Percentiles rank a stretch among this genome's conserved stretches.
phyloP scores from a whole-genome alignment of 2,797 vertebrate species.

The Cygnus olor region DNA sequence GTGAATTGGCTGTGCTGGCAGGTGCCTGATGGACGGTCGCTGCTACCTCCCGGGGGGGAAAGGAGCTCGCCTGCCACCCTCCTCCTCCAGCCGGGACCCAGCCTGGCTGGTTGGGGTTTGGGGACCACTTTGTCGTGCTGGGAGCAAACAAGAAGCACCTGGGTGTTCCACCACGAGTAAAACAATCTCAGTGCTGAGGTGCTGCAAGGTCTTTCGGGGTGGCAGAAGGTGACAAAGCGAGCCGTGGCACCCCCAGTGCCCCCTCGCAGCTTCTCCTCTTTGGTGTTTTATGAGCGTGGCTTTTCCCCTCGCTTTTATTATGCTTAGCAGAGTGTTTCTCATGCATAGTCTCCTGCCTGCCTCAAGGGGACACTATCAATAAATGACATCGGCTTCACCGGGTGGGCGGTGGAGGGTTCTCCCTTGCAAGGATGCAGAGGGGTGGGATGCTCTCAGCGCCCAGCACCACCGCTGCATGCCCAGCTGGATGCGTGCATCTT shows the following conservation, averaged over 20 bases:
- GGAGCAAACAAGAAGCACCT: neutral
- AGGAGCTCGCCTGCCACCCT: neutral
- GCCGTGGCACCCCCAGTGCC: neutral
- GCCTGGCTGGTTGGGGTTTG: neutral
- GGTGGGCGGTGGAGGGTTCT: neutral
- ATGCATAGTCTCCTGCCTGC: neutral
- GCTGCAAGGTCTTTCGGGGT: neutral
- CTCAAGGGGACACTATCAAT: neutral
- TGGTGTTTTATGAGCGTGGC: neutral
- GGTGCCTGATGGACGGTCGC: slow-evolving; percentile 51
- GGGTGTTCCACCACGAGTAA: rapidly evolving
- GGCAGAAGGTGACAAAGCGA: neutral
- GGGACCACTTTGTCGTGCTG: neutral
- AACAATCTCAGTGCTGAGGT: neutral
- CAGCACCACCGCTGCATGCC: neutral
- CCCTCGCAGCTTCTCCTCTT: neutral
- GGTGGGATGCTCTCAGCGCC: neutral
- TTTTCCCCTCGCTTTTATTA: slow-evolving; percentile 36
- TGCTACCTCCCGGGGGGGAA: neutral
- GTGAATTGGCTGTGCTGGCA: slow-evolving; percentile 47
- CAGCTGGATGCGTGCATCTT: neutral
- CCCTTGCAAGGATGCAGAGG: neutral
- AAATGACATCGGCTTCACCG: neutral
- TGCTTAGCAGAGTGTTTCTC: slow-evolving; percentile 3
- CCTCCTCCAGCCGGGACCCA: rapidly evolving